A percentile compares a stretch with the other conserved stretches of the same genome.
Conservation (phyloP, 2,888 invertebrate genomes). For the Criorhina ranunculi region DNA sequence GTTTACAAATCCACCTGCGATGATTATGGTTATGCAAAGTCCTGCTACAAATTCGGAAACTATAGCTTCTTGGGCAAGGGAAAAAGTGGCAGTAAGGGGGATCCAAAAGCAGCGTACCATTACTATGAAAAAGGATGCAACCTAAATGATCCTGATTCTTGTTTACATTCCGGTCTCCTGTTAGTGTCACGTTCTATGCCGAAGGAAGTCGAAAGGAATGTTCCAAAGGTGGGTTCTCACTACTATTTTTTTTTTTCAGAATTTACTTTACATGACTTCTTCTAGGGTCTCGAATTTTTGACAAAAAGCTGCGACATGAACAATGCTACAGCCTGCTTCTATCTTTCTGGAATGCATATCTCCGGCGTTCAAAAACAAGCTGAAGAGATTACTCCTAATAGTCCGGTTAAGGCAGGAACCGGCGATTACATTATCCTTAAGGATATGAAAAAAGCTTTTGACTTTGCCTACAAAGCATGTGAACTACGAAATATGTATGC, state of each 20-base stretch:
- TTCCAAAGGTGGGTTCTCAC: constrained; percentile 85
- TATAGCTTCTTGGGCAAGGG: constrained; percentile 89
- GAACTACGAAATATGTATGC: constrained; percentile 93
- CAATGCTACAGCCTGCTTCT: constrained; percentile 91
- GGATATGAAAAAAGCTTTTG: constrained; percentile 91
- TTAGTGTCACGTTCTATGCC: constrained; percentile 87
- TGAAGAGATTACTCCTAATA: constrained; percentile 78
- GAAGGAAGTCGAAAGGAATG: constrained; percentile 86
- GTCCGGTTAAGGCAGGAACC: constrained; percentile 79
- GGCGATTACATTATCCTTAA: constrained; percentile 86
- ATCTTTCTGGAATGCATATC: constrained; percentile 91
- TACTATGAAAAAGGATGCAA: constrained; percentile 93
- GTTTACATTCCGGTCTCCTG: constrained; percentile 90
- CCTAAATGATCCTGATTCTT: constrained; percentile 88
- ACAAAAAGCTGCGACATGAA: constrained; percentile 87
- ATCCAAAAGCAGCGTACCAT: constrained; percentile 87
- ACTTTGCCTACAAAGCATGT: constrained; percentile 92
- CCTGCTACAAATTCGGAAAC: constrained; percentile 95
- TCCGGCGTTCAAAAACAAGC: constrained; percentile 88
- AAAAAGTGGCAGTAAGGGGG: constrained; percentile 85
- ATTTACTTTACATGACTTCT: not conserved
- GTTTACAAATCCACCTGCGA: constrained; percentile 95
- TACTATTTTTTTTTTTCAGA: not conserved
- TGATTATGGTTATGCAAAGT: constrained; percentile 91
- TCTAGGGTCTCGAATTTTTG: constrained; percentile 86